Base-by-base conservation (phyloP, 2,888 invertebrate species). In the Leucania comma region DNA sequence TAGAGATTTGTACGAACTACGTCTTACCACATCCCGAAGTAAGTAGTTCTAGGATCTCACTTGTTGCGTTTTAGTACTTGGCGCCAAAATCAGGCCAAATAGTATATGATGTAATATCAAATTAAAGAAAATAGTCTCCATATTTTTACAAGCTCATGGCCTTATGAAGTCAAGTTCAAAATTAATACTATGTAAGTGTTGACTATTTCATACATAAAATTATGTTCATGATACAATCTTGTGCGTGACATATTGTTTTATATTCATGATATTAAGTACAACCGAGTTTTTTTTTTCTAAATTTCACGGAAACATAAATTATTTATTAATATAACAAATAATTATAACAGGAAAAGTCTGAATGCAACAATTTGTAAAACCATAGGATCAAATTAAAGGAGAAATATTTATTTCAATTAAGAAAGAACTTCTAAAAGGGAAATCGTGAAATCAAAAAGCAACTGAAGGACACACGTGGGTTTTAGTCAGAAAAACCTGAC, bases 181-280 rank as follows among this genome's bases (percentile, higher is more conserved):
- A 24, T 72, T 75, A 60, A 51, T 42, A 35, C 29, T 12, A 38
- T 65, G 42, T 67, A n/a, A 60, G 48, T 61, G 53, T 57, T 59
- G 12, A 26, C 46, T 42, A 62, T 62, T 72, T 68, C 58, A 64
- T 67, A 78, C 63, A 71, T 71, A 66, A 75, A 81, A 77, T 77
- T 60, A 60, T 10, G 38, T 56, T 75, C 60, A 32, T 35, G 75
- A 59, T 75, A 56, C 10, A 56, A 80, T 68, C 68, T 53, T 56
- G 26, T 22, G 59, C 8, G 24, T 53, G 22, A 38, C 35, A 20
- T 12, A 20, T 74, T 53, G 35, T 38, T 74, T 42, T 60, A 20
- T n/a, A 42, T 56, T 71, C 20, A 26, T 32, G n/a, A 29, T 29
- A 29, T 48, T n/a, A 69, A 56, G 26, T 29, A 3, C 1, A 12